Base-by-base conservation (phyloP, 1,140 invertebrate genomes). In the Caenorhabditis remanei region DNA sequence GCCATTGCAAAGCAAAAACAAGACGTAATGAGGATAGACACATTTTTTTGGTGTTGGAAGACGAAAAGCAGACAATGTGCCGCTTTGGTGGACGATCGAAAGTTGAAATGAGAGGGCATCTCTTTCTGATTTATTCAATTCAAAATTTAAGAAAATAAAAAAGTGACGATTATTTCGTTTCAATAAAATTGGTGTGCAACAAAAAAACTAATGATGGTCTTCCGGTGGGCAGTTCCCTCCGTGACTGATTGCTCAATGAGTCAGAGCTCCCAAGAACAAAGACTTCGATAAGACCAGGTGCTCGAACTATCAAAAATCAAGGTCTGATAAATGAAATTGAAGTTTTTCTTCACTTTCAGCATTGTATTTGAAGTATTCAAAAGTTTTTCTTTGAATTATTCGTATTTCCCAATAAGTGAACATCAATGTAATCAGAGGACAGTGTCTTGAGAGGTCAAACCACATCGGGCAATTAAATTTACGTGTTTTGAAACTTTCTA, bases 1-100 rank as follows among this genome's bases (percentile, higher is more conserved):
- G 46, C 11, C 46, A 50, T 53, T 53, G 67, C 41, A 46, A 71
- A 71, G 71, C 43, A 79, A 79, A 79, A 79, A 79, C 71, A 79
- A 79, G 71, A 79, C 71, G 46, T 79, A 79, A 79, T 79, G 71
- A 50, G 71, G 46, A 79, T 79, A 79, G 71, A 79, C 71, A 50
- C 71, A 50, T 50, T 50, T 79, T n/a, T 48, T 79, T 79, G 71
- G 71, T 79, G 71, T 79, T 50, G 71, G 46, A 79, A 79, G 43
- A 8, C 50, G 1, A 53, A 11, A 14, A 46, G 40, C 71, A 79
- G 43, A 79, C 40, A 50, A 50, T 50, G 46, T 19, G 71, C 21
- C 40, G n/a, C 71, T 13, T n/a, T 58, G 55, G 55, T 58, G 55
- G 55, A 58, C 50, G 50, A 13, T 16, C 9, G n/a, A 58, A 58